These are phyloP conservation scores for Eustalomyia histrio DNA, from an alignment of 2,888 invertebrate genomes.

Conservation along the genomic window DNA sequence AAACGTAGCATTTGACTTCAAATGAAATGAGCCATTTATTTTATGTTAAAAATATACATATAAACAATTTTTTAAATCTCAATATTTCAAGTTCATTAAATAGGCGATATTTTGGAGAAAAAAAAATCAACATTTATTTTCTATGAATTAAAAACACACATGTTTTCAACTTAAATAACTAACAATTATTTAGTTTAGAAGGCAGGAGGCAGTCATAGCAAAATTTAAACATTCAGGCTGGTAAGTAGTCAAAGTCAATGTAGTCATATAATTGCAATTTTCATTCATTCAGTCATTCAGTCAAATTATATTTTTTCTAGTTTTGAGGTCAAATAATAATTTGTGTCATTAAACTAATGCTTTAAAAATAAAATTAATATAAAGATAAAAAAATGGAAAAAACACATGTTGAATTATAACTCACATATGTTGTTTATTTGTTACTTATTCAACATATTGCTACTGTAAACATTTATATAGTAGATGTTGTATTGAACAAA, in stretches of 20 bases:
- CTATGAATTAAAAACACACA: background rate
- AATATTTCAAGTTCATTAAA: conserved; percentile 7
- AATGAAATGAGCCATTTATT: conserved; percentile 6
- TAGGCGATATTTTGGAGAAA: background rate
- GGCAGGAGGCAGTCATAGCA: background rate
- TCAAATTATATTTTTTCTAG: conserved; percentile 23
- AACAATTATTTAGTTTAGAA: background rate
- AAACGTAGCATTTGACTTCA: conserved; percentile 23
- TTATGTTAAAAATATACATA: background rate
- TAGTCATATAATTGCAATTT: conserved; percentile 46
- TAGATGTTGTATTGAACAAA: background rate
- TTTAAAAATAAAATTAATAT: conserved; percentile 28
- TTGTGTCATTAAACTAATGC: conserved; percentile 63
- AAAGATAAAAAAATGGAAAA: conserved; percentile 13
- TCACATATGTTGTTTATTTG: conserved; percentile 57
- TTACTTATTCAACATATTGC: conserved; percentile 41
- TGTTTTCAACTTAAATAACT: conserved; percentile 13
- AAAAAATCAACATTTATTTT: background rate
- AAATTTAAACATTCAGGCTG: background rate
- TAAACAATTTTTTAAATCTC: background rate
- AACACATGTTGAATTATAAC: conserved; percentile 63
- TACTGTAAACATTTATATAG: conserved; percentile 35
- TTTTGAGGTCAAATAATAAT: conserved; percentile 65
- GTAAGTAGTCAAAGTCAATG: conserved; percentile 19
- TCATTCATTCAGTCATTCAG: conserved; percentile 5